Conservation (phyloP, 2,113 vertebrate species). For the Plecotus auritus region DNA sequence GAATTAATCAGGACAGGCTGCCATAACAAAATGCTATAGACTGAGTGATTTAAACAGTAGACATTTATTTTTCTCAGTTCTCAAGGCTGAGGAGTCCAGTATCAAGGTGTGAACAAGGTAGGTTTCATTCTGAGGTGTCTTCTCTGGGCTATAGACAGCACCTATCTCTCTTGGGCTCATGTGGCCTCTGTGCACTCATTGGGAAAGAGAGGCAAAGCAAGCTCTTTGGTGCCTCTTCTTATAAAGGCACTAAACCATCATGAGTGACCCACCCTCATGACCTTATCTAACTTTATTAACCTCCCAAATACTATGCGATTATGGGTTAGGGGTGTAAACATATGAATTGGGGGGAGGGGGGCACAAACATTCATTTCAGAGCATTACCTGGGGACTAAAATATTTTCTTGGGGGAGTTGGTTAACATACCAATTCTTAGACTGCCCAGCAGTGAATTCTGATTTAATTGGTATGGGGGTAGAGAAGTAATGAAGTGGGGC, state of each 20-base stretch:
- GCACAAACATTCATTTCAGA: not conserved
- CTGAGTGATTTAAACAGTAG: not conserved
- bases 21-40: not conserved
- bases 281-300: not conserved
- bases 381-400: not conserved
- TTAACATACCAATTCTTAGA: not conserved
- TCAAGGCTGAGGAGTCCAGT: not conserved
- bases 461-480: not conserved
- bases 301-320: not conserved
- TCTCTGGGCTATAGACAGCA: not conserved
- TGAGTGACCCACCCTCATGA: not conserved
- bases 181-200: not conserved
- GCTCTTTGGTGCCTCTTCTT: not conserved
- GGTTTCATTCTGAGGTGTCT: not conserved
- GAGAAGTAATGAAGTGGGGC: not conserved
- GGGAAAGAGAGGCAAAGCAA: not conserved
- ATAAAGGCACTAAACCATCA: not conserved
- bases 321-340: not conserved
- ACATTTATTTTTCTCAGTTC: not conserved
- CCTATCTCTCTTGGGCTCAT: not conserved
- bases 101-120: not conserved
- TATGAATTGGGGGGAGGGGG: not conserved
- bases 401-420: not conserved
- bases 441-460: not conserved
- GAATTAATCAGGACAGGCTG: not conserved